Evolutionary conservation across 1,140 invertebrate species (phyloP), one percentile per base, ranked within the genome.

Genomic region (Colletes latitarsis): DNA sequence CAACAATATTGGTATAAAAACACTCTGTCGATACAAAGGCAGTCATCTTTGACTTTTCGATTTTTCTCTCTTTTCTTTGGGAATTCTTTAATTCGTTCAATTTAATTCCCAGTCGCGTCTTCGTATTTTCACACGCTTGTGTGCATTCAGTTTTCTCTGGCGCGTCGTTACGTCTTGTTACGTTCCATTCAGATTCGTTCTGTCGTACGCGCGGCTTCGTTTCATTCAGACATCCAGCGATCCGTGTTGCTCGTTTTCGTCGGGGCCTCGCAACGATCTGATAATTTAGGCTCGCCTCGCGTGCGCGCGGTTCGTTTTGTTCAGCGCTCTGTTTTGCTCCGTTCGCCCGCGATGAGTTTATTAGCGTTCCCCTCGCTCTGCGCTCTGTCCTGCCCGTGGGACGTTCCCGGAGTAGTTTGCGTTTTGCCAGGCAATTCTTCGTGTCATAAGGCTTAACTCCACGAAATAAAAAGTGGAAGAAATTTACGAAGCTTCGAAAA

Each of bases 111-210:
- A 19, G 21, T 62, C 43, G 43, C 43, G 6, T 10, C 60, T 5
- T 53, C 49, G 72, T 53, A 39, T 68, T 68, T 57, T 19, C 52
- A 9, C 39, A 9, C 17, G 17, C 5, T 39, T 15, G 30, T 1
- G 17, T 8, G 39, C 12, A 63, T 63, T 63, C 39, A 15, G 62
- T 9, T n/a, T 43, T 39, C 14, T 8, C 12, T 30, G 30, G 8
- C 19, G 19, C n/a, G 0, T 43, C 64, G 64, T 57, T 76, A 55
- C 52, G 63, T 67, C 74, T 67, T 43, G 74, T 55, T 67, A 43
- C 73, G 52, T 60, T 62, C 75, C 75, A 77, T 77, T 77, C 43
- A 62, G 55, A 77, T 77, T 49, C n/a, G 43, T 62, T 46, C 43
- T 46, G 67, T 70, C 66, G 75, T 69, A 52, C 67, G 64, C 74